Evolutionary conservation across 2,797 vertebrate genomes (phyloP).

Genomic region (Chanos chanos): DNA sequence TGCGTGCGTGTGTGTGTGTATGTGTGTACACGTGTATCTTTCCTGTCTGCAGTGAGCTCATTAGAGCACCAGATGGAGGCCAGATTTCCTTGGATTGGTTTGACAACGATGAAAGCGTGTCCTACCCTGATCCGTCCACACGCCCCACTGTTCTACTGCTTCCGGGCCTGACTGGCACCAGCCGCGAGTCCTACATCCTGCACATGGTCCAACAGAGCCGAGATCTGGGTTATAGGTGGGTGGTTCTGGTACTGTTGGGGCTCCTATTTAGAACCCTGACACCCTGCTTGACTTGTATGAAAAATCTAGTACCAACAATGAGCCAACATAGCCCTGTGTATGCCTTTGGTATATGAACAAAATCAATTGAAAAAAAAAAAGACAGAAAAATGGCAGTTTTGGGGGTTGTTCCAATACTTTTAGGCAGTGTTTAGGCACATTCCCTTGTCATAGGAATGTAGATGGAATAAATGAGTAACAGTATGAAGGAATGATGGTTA

Average conservation of each 20-base stretch:
- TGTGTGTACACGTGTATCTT: constrained; percentile 25
- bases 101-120: constrained; percentile 83
- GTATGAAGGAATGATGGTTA: too few relatives aligned
- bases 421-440: too few relatives aligned
- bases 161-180: constrained; percentile 95
- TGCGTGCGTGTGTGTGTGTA: constrained; percentile 10
- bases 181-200: constrained; percentile 96
- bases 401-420: too few relatives aligned
- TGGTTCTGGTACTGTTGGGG: too few relatives aligned
- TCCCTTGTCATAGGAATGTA: too few relatives aligned
- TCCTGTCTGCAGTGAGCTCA: constrained; percentile 86
- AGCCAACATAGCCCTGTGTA: too few relatives aligned
- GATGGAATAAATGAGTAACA: too few relatives aligned
- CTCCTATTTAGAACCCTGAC: too few relatives aligned
- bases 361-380: background rate
- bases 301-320: too few relatives aligned
- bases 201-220: constrained; percentile 96
- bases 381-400: too few relatives aligned
- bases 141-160: constrained; percentile 91
- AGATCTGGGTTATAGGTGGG: constrained; percentile 92
- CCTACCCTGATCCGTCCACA: constrained; percentile 76
- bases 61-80: constrained; percentile 95
- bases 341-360: too few relatives aligned
- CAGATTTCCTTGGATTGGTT: constrained; percentile 99
- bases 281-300: too few relatives aligned